phyloP scores from a whole-genome alignment of 2,888 invertebrate species.

The Epinotia ramella region DNA sequence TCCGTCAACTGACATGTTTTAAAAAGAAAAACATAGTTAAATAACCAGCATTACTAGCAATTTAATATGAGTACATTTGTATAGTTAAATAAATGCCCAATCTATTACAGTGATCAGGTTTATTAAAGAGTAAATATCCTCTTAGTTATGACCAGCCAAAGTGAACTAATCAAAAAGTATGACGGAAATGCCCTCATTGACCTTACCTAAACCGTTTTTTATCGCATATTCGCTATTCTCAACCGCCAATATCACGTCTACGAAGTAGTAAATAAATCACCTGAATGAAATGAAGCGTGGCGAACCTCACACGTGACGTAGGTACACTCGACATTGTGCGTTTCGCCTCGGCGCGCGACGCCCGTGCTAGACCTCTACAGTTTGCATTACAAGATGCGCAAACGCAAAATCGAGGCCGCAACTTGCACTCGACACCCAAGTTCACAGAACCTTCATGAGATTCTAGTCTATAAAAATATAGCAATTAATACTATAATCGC shows the following conservation, averaged over 20 bases:
- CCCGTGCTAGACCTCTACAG: not conserved
- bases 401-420: slow-evolving; percentile 7
- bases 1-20: too few relatives aligned
- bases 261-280: slow-evolving; percentile 2
- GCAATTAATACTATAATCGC: not conserved
- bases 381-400: slow-evolving; percentile 5
- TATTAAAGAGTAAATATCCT: too few relatives aligned
- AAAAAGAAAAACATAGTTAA: too few relatives aligned
- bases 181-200: too few relatives aligned
- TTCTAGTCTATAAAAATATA: not conserved
- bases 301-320: slow-evolving; percentile 23
- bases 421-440: not conserved
- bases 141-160: too few relatives aligned
- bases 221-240: not conserved
- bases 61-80: too few relatives aligned
- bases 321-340: not conserved
- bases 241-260: not conserved
- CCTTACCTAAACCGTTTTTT: not conserved
- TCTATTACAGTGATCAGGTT: too few relatives aligned
- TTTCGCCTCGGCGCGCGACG: slow-evolving; percentile 9
- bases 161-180: too few relatives aligned
- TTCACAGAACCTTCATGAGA: not conserved
- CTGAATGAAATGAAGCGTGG: slow-evolving; percentile 13
- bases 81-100: too few relatives aligned
- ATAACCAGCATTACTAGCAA: too few relatives aligned